These are phyloP conservation scores for Nematostella vectensis DNA, from an alignment of 92 coral and sea anemone genomes.

Conservation along the genomic window DNA sequence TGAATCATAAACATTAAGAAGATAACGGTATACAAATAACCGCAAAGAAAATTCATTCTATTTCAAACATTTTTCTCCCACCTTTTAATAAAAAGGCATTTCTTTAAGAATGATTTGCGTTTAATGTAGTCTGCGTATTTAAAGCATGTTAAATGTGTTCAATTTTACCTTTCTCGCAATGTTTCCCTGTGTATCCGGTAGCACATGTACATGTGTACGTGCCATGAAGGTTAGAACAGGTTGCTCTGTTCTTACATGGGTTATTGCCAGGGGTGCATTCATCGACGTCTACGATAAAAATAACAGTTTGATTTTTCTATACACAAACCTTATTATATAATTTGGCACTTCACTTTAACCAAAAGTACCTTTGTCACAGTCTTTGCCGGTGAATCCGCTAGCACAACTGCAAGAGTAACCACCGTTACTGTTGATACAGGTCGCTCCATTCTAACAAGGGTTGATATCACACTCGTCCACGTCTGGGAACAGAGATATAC, in stretches of 20 bases:
- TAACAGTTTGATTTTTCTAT: too few relatives aligned
- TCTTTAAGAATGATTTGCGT: too few relatives aligned
- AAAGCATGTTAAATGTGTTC: too few relatives aligned
- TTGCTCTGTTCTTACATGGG: conserved; percentile 32
- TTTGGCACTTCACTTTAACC: too few relatives aligned
- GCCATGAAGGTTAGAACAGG: conserved; percentile 14
- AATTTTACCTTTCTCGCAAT: conserved; percentile 26
- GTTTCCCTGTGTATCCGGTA: conserved; percentile 15
- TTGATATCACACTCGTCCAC: conserved; percentile 21
- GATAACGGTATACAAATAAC: too few relatives aligned
- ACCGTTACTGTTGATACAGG: conserved; percentile 15
- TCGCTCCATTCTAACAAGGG: conserved; percentile 31
- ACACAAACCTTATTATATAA: too few relatives aligned
- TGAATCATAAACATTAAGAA: too few relatives aligned
- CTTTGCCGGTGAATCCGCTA: conserved; percentile 9
- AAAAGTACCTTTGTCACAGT: conserved; percentile 31
- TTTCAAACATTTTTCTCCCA: too few relatives aligned
- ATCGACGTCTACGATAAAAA: conserved; percentile 12
- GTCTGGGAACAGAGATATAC: conserved; percentile 6
- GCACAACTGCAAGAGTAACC: conserved; percentile 24
- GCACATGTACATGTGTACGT: conserved; percentile 10
- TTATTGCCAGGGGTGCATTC: conserved; percentile 23
- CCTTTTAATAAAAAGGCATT: too few relatives aligned
- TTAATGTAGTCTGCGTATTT: too few relatives aligned
- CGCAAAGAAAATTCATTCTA: too few relatives aligned